Base-by-base conservation (phyloP, 2,797 vertebrate genomes). In the Florisuga fusca region DNA sequence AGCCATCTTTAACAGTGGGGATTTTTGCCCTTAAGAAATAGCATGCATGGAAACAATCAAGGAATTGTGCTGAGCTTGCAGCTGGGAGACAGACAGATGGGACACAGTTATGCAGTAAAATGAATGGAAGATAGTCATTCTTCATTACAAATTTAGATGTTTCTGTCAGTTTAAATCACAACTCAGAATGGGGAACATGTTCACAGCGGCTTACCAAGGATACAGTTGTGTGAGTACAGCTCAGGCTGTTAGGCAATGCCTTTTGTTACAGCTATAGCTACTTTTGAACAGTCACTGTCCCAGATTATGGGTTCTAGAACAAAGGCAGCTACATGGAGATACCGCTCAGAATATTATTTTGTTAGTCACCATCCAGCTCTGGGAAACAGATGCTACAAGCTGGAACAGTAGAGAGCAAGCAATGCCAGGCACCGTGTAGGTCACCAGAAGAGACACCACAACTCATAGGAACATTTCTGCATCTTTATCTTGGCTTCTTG, bases 81-180 rank as follows among this genome's bases (percentile, higher is more conserved):
- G 38, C 1, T 41, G 26, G 54, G 55, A 90, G 59, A 19, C 38
- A 76, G 59, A 25, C 59, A 84, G 48, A 67, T 57, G 67, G 69
- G 38, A 69, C 21, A 21, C 14, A 66, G 93, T 71, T 71, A 33
- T 7, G 18, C 13, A 67, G 53, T 74, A 61, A 87, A 89, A 64
- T 16, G 45, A 77, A 84, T 8, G 23, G 45, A 77, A 92, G 14
- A 67, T 3, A 55, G 33, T 76, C 45, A 64, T 29, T 75, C 55
- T 81, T 90, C 55, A 54, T 73, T 71, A 74, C 45, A 69, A 48
- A 76, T 82, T 76, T 59, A 91, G 67, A 53, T 86, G 43, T 22
- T 83, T 48, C 61, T 84, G 63, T 54, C 82, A 77, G 29, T 73
- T 89, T 61, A 83, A 93, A 83, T 89, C 84, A 85, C 64, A 89